Evolutionary conservation across 2,888 invertebrate genomes (phyloP).

Genomic region (Limnephilus rhombicus): DNA sequence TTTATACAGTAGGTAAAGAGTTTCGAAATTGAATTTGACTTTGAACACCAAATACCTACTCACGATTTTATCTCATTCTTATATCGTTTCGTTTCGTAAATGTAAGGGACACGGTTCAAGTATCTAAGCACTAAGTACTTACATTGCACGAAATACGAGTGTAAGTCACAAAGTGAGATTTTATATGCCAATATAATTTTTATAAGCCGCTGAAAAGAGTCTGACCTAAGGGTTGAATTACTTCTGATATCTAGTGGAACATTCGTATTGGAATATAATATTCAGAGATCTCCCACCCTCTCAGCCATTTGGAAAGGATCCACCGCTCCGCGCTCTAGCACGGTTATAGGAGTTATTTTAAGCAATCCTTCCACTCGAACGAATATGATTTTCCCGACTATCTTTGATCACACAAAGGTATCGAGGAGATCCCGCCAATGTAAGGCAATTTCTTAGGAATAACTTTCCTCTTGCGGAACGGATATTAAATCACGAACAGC

Average conservation of each 20-base stretch:
- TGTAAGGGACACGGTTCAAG: not conserved
- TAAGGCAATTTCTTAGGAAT: slow-evolving; percentile 20
- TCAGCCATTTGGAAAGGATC: slow-evolving; percentile 34
- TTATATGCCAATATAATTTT: slow-evolving; percentile 14
- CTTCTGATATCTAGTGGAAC: slow-evolving; percentile 14
- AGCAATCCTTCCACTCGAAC: slow-evolving; percentile 30
- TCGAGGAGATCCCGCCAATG: slow-evolving; percentile 31
- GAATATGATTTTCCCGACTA: slow-evolving; percentile 46
- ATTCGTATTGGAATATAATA: slow-evolving; percentile 44
- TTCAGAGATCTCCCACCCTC: slow-evolving; percentile 22
- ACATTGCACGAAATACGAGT: not conserved
- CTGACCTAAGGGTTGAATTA: slow-evolving; percentile 22
- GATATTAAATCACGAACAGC: slow-evolving; percentile 12
- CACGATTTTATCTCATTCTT: not conserved
- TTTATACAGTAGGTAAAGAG: not conserved
- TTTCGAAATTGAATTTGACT: not conserved
- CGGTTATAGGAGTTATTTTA: slow-evolving; percentile 47
- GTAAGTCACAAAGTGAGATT: slow-evolving; percentile 5
- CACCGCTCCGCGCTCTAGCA: not conserved
- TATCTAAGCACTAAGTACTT: not conserved
- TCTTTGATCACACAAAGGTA: slow-evolving; percentile 40
- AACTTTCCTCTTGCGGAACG: not conserved
- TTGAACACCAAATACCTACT: not conserved
- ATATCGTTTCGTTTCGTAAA: not conserved
- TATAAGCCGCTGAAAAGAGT: slow-evolving; percentile 20